Conservation (phyloP, 1,140 invertebrate genomes). For the Diabrotica virgifera region DNA sequence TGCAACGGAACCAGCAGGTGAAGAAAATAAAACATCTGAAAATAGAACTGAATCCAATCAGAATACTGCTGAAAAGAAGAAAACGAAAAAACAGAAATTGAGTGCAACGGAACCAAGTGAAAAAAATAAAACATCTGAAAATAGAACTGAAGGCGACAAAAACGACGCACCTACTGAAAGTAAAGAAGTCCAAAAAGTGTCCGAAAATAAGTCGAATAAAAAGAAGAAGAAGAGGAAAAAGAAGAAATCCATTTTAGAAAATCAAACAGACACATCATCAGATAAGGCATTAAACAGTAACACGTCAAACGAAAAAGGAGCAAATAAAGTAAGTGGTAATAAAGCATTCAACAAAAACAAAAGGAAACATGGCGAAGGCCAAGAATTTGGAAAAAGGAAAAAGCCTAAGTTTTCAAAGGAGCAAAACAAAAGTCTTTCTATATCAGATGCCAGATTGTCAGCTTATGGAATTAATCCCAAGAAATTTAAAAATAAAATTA, state of each 20-base stretch:
- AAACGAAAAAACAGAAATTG: slow-evolving; percentile 28
- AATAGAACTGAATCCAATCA: slow-evolving; percentile 6
- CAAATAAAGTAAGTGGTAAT: slow-evolving; percentile 21
- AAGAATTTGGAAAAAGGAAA: slow-evolving; percentile 17
- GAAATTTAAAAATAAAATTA: slow-evolving; percentile 73
- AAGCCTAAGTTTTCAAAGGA: slow-evolving; percentile 22
- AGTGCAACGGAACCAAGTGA: slow-evolving; percentile 23
- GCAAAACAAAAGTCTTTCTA: slow-evolving; percentile 45
- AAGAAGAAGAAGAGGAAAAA: slow-evolving; percentile 27
- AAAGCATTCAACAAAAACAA: not conserved
- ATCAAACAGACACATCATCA: not conserved
- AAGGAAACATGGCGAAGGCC: slow-evolving; percentile 12
- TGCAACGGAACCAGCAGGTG: slow-evolving; percentile 10
- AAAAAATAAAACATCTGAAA: slow-evolving; percentile 10
- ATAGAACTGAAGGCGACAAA: not conserved
- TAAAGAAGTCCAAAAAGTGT: slow-evolving; percentile 29
- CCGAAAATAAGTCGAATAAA: slow-evolving; percentile 23
- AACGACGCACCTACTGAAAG: slow-evolving; percentile 14
- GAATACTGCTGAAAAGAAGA: slow-evolving; percentile 16
- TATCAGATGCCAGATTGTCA: slow-evolving; percentile 75
- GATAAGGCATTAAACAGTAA: not conserved
- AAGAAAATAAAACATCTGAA: slow-evolving; percentile 12
- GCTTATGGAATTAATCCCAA: slow-evolving; percentile 92
- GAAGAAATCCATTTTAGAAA: slow-evolving; percentile 19
- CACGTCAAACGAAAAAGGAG: slow-evolving; percentile 19